Conservation (phyloP, 1,140 invertebrate species). For the Pogonomyrmex barbatus region DNA sequence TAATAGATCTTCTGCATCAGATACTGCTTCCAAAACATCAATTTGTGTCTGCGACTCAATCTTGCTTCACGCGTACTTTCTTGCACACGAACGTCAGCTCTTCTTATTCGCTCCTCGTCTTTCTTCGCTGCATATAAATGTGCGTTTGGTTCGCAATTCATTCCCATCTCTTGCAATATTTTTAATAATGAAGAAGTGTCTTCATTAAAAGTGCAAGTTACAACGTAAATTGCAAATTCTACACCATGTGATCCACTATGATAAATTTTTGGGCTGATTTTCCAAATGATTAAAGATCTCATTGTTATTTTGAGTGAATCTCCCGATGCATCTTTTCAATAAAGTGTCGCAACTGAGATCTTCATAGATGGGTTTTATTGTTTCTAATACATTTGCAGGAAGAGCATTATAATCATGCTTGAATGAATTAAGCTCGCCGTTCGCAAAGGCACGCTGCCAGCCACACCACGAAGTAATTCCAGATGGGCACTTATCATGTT, state of each 20-base stretch:
- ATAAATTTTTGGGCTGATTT: slow-evolving; percentile 1
- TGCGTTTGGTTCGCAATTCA: no score
- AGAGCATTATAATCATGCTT: no score
- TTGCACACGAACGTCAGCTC: no score
- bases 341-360: not conserved
- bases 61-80: not conserved
- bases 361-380: not conserved
- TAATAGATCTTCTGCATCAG: not conserved
- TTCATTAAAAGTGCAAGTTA: slow-evolving; percentile 5
- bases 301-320: not conserved
- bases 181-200: no score
- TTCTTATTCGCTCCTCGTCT: no score
- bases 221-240: no score
- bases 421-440: no score
- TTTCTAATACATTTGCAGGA: not conserved
- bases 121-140: no score
- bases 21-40: not conserved
- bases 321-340: not conserved
- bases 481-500: no score
- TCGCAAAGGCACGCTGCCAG: no score
- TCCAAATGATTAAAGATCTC: not conserved
- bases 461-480: no score
- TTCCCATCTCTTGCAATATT: no score
- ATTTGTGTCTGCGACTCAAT: not conserved
- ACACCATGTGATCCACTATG: not conserved